Conservation (phyloP, 2,797 vertebrate genomes). For the Acipenser oxyrinchus region DNA sequence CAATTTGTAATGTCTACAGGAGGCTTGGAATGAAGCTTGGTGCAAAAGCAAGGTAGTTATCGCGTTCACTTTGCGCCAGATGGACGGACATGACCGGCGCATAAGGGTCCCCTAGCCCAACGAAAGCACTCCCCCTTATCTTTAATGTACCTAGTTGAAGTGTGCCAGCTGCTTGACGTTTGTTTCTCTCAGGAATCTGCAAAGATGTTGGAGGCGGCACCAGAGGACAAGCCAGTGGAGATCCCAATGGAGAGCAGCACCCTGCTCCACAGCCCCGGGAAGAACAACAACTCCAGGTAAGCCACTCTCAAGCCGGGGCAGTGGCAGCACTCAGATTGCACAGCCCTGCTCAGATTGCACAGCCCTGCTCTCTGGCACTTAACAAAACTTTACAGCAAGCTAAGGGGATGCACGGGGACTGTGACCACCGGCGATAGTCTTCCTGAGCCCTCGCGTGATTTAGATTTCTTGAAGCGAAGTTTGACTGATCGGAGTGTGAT, state of each 20-base stretch:
- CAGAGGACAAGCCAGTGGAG: slow-evolving; percentile 53
- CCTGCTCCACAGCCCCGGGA: slow-evolving; percentile 44
- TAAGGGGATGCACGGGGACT: too few relatives aligned
- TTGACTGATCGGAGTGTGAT: too few relatives aligned
- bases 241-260: slow-evolving; percentile 69
- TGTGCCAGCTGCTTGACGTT: slow-evolving; percentile 10
- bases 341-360: background rate
- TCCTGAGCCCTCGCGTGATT: too few relatives aligned
- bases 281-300: slow-evolving; percentile 70
- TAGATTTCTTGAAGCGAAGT: too few relatives aligned
- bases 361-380: background rate
- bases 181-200: slow-evolving; percentile 61
- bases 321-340: background rate
- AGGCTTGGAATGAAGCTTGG: too few relatives aligned
- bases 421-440: too few relatives aligned
- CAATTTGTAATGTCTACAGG: too few relatives aligned
- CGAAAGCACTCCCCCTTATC: background rate
- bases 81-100: too few relatives aligned
- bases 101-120: background rate
- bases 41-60: too few relatives aligned
- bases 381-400: too few relatives aligned
- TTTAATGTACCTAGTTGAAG: background rate
- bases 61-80: too few relatives aligned
- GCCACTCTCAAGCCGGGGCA: background rate
- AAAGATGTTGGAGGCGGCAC: slow-evolving; percentile 60